Evolutionary conservation across 2,113 vertebrate species (phyloP), one percentile per base, ranked within the genome.

Genomic region (Dromiciops gliroides): DNA sequence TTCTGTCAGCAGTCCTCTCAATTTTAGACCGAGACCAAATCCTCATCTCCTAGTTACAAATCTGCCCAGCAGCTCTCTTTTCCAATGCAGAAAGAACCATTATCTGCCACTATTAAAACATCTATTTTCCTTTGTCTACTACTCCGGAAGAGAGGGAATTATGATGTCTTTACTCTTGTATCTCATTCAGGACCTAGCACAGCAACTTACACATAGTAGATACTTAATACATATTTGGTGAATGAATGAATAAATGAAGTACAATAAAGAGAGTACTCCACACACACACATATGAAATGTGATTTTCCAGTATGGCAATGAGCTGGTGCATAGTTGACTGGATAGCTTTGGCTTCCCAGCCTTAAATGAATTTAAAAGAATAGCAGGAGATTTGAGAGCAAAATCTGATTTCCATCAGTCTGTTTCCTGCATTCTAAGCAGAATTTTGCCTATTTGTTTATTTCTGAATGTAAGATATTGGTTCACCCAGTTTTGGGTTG

Each of bases 401-500:
- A 98, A 97, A 97, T 90, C 94, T 94, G 94, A 97, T 95, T 88
- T 94, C 92, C 48, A 93, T 96, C 91, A 89, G 31, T 95, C 95
- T 95, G 75, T 92, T 96, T 96, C 93, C 93, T 93, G 93, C 28
- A 31, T n/a, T 51, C 52, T 23, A 92, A 96, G 91, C 90, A 96
- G 90, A 89, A 95, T 60, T n/a, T 47, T 93, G 37, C 31, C 48
- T 96, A 96, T 95, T 95, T 98, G 95, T 91, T 97, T 95, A 91
- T 91, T 97, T 96, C 96, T 96, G 60, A 94, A 91, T 92, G 93
- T 92, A 53, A 97, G 92, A 94, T 92, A 95, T 52, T 96, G 92
- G 19, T 89, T 98, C 94, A 56, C 89, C 52, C 8, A 60, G 6
- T 31, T 67, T 75, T 92, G 90, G 94, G 47, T 51, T 98, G 91